Evolutionary conservation across 2,113 vertebrate genomes (phyloP), one percentile per base, ranked within the genome.

Genomic region (Sinocyclocheilus anophthalmus): DNA sequence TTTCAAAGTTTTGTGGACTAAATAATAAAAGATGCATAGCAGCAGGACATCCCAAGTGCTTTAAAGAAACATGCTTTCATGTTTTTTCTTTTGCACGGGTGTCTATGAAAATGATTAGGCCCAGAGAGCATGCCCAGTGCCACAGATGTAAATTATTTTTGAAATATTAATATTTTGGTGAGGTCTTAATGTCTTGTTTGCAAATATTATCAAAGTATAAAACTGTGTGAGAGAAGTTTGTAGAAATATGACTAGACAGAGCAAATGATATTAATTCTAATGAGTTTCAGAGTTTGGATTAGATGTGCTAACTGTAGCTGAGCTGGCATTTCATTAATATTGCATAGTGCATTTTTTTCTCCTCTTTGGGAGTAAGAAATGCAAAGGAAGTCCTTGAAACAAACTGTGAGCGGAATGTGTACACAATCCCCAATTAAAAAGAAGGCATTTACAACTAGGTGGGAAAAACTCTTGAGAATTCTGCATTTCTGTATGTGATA

Each of bases 291-390:
- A 83, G 16, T 11, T 5, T n/a, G 16, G 14, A 22, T 73, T n/a
- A 33, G 50, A n/a, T 79, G 48, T 84, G 24, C 86, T 75, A 86
- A 86, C 76, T 77, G 30, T 45, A 86, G 84, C 85, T 53, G 73
- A 86, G 78, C 53, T 80, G 37, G 84, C 77, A 70, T 48, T 76
- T 85, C 80, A 87, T 87, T 20, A 88, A 90, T 88, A 87, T 84
- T 88, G 65, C 81, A 91, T 69, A 20, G 26, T 45, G 12, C 12
- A 79, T 39, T 26, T 24, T 57, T 53, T 39, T 16, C 55, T 14
- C 45, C 78, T 81, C 16, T 42, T 84, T 75, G 55, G 48, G 14
- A 73, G 24, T 20, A 55, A n/a, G 55, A 81, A 63, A 76, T 78
- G 63, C 81, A 89, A 84, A 12, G 45, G 45, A 77, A 57, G 18